A percentile compares a stretch with the other conserved stretches of the same genome.
Evolutionary conservation across 1,140 invertebrate genomes (phyloP).

Genomic region (Penaeus chinensis): DNA sequence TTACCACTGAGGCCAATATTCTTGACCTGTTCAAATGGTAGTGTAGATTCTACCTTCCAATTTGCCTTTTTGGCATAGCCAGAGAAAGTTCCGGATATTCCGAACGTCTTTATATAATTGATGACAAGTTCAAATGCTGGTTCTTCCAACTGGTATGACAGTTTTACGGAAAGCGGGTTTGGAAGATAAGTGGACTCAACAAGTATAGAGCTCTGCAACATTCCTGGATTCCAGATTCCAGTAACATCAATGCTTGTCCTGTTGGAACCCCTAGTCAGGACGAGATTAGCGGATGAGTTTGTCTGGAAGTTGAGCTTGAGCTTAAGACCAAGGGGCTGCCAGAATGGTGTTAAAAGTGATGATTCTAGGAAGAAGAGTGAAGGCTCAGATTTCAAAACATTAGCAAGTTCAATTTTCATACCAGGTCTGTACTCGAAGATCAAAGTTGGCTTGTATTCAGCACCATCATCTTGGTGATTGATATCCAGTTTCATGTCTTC

Average conservation of each 20-base stretch:
- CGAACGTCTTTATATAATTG: background rate
- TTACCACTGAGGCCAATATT: background rate
- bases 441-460: background rate
- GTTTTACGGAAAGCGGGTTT: background rate
- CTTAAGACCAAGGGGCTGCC: background rate
- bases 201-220: background rate
- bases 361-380: background rate
- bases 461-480: background rate
- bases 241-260: background rate
- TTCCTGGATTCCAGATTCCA: background rate
- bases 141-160: background rate
- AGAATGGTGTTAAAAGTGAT: background rate
- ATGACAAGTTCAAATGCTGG: background rate
- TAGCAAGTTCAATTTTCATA: background rate
- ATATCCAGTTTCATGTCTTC: background rate
- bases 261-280: background rate
- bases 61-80: background rate
- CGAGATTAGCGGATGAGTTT: background rate
- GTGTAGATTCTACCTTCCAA: background rate
- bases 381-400: background rate
- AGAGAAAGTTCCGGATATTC: background rate
- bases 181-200: background rate
- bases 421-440: constrained; percentile 6
- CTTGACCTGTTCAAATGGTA: background rate
- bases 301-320: background rate